Base-by-base conservation (phyloP, 2,797 vertebrate species). In the Centropyge bicolor region DNA sequence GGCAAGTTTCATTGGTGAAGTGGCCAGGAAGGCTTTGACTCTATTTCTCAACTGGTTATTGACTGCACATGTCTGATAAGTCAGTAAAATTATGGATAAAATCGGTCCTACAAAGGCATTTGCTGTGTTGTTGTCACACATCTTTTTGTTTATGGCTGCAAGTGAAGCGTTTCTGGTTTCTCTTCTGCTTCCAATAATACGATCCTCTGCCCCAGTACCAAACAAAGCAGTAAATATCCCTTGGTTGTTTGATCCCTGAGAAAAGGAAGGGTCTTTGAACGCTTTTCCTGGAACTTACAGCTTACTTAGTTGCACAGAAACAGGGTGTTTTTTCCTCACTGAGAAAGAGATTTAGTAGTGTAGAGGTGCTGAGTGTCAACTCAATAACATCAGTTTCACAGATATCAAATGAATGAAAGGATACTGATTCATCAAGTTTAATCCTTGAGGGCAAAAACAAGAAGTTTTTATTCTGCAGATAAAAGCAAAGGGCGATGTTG, bases 171-270 rank as follows among this genome's bases (percentile, higher is more conserved):
- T 51, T 43, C 71, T 78, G 63, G 51, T 84, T 88, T 87, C 82
- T 78, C 31, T 1, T 65, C 45, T 63, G 74, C 52, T 41, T 78
- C 64, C 46, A 24, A 75, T 79, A 78, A 87, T 76, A 86, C 64
- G 64, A 70, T 86, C 85, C 85, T 91, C 57, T 84, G 78, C 54
- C 48, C 35, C 67, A 60, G 69, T 76, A 89, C 86, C 91, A 94
- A 94, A 94, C 91, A 93, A 89, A 88, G 91, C 92, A 92, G 88
- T 93, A 94, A 94, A 94, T 93, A 92, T 89, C 80, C 88, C 80
- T 49, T 31, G 31, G 22, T 31, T 6, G 89, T 94, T 94, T 95
- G 94, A 94, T 93, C 87, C 81, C 80, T 84, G 87, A 92, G 86
- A 89, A 88, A 81, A 91, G 89, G 89, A 93, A 94, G 88, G 88